Conservation (phyloP, 2,113 vertebrate genomes). For the human (Homo sapiens) region GRCh38 chrX:17879501-17880000, state of each 20-base stretch:
- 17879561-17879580: background rate
- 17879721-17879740: background rate
- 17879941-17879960: background rate
- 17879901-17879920: background rate
- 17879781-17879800: background rate
- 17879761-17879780: background rate
- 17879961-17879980: constrained; percentile 50
- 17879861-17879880: background rate
- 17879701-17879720: background rate
- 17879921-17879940: background rate
- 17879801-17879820: background rate
- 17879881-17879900: background rate
- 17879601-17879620: constrained; percentile 5
- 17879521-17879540: background rate
- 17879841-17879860: background rate
- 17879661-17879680: background rate
- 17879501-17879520: background rate
- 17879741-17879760: background rate
- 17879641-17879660: background rate
- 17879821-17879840: background rate
- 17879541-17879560: background rate
- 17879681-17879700: background rate
- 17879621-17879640: background rate
- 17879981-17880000: constrained; percentile 18
- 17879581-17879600: constrained; percentile 28